These are phyloP conservation scores for Gonocerus acuteangulatus DNA, from an alignment of 2,888 invertebrate species.

Conservation along the genomic window DNA sequence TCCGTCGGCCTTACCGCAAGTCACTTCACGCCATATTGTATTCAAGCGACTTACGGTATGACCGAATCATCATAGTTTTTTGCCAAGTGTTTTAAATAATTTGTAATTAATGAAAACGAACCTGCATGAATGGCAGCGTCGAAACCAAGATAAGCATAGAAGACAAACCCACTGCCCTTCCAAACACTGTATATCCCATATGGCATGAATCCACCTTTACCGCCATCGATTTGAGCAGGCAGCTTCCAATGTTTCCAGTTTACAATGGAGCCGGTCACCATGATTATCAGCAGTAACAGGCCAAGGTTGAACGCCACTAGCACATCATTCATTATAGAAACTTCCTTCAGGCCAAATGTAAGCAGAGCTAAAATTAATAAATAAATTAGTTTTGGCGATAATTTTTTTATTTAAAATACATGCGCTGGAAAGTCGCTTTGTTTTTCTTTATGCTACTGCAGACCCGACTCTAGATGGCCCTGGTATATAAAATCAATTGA, in stretches of 20 bases:
- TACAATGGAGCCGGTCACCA: background rate
- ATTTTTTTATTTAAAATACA: background rate
- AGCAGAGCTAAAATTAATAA: background rate
- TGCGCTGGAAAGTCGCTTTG: background rate
- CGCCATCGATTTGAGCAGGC: background rate
- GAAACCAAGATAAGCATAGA: conserved; percentile 3
- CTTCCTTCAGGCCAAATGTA: conserved; percentile 8
- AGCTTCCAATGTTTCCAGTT: background rate
- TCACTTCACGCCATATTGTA: too few relatives aligned
- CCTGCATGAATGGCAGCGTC: conserved; percentile 10
- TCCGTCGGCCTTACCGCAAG: too few relatives aligned
- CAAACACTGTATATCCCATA: conserved; percentile 2
- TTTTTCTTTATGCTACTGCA: background rate
- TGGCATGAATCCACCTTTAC: conserved; percentile 7
- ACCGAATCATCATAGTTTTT: too few relatives aligned
- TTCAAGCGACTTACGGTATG: too few relatives aligned
- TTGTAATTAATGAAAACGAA: too few relatives aligned
- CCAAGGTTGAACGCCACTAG: background rate
- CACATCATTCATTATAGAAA: background rate
- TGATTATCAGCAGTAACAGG: background rate
- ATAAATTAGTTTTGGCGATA: background rate
- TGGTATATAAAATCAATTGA: background rate
- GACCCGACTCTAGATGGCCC: background rate
- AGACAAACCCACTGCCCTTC: background rate
- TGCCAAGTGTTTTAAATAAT: too few relatives aligned